phyloP scores from a whole-genome alignment of 2,797 vertebrate species.

The Helicolenus hilgendorfi region DNA sequence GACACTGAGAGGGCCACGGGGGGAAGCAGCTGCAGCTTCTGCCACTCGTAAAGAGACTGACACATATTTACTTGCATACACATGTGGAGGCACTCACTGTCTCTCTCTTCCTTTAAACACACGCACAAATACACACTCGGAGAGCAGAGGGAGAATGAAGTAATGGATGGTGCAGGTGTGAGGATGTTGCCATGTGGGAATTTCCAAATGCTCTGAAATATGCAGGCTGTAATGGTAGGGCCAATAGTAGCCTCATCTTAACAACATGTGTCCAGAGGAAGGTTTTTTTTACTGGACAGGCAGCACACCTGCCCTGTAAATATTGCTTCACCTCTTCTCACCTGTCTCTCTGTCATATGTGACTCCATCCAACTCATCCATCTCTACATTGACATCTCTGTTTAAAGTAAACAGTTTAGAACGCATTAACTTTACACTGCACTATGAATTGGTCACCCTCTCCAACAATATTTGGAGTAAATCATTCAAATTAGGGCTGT shows the following conservation, averaged over 20 bases:
- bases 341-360: constrained; percentile 4
- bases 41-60: constrained; percentile 63
- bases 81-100: constrained; percentile 26
- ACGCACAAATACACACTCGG: constrained; percentile 19
- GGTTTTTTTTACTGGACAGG: constrained; percentile 52
- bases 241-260: constrained; percentile 41
- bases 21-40: constrained; percentile 62
- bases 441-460: neutral
- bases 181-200: constrained; percentile 65
- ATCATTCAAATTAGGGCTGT: no score
- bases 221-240: constrained; percentile 24
- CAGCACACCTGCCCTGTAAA: constrained; percentile 71
- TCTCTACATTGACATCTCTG: neutral
- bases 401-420: neutral
- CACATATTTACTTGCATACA: constrained; percentile 52
- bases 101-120: constrained; percentile 26
- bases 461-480: no score
- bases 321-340: constrained; percentile 25
- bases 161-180: constrained; percentile 80
- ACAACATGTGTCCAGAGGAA: constrained; percentile 58
- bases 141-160: constrained; percentile 2
- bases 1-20: constrained; percentile 31
- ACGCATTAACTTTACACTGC: neutral
- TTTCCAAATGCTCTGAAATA: constrained; percentile 71
- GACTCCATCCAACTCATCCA: constrained; percentile 6